Evolutionary conservation across 2,797 vertebrate species (phyloP).

Genomic region (Apogon hyalosoma): DNA sequence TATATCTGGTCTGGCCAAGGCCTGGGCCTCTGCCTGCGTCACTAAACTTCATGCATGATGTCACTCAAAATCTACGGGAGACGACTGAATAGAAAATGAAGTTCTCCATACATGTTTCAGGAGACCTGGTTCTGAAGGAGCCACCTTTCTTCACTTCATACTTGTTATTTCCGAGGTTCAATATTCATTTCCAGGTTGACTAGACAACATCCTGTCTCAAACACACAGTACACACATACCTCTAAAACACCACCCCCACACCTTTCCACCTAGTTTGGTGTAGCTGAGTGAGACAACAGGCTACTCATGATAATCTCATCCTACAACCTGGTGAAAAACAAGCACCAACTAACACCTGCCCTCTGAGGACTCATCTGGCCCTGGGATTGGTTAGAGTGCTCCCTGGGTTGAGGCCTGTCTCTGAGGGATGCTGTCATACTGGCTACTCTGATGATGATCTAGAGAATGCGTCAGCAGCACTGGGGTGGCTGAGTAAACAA

Average conservation of each 20-base stretch:
- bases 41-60: slow-evolving; percentile 48
- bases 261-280: slow-evolving; percentile 39
- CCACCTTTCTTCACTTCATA: neutral
- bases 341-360: slow-evolving; percentile 65
- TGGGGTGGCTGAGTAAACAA: slow-evolving; percentile 77
- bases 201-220: slow-evolving; percentile 40
- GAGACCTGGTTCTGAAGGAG: slow-evolving; percentile 1
- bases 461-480: slow-evolving; percentile 74
- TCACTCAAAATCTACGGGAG: slow-evolving; percentile 11
- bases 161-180: neutral
- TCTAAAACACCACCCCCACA: slow-evolving; percentile 23
- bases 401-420: slow-evolving; percentile 53
- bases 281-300: slow-evolving; percentile 68
- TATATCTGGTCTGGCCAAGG: slow-evolving; percentile 17
- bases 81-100: slow-evolving; percentile 4
- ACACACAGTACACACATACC: slow-evolving; percentile 7
- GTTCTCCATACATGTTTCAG: slow-evolving; percentile 1
- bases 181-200: slow-evolving; percentile 13
- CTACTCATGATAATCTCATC: slow-evolving; percentile 72
- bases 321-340: slow-evolving; percentile 78
- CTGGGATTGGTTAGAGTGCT: slow-evolving; percentile 64
- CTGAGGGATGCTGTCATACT: slow-evolving; percentile 52
- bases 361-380: slow-evolving; percentile 53
- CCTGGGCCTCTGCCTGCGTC: slow-evolving; percentile 20
- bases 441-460: slow-evolving; percentile 65